phyloP scores from a whole-genome alignment of 53 echinoderm and acorn worm species.

The Hippasteria phrygiana region DNA sequence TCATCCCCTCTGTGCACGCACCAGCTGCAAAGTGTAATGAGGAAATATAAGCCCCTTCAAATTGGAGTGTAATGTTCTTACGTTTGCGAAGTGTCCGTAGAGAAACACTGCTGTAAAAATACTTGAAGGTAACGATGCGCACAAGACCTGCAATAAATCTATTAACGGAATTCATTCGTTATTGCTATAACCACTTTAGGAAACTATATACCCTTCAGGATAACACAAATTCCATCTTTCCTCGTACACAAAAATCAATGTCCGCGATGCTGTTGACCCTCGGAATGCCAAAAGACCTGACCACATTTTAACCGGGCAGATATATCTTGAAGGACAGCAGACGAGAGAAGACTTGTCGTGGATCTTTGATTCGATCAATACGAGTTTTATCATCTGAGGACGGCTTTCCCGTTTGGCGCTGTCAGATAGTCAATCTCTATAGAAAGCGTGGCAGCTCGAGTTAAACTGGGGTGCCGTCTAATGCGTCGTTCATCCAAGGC shows the following conservation, averaged over 20 bases:
- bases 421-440: neutral
- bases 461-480: neutral
- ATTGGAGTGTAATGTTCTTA: neutral
- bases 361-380: constrained; percentile 24
- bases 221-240: no score
- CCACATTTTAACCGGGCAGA: neutral
- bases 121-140: neutral
- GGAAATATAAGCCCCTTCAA: neutral
- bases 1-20: neutral
- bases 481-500: neutral
- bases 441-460: neutral
- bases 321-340: constrained; percentile 26
- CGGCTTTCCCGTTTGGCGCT: neutral
- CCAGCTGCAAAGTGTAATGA: no score
- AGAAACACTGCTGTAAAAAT: neutral
- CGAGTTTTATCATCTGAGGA: neutral
- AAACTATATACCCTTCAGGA: neutral
- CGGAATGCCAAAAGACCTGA: constrained; percentile 11
- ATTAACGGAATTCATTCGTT: neutral
- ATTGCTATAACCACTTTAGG: no score
- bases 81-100: neutral
- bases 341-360: constrained; percentile 3
- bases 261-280: constrained; percentile 25
- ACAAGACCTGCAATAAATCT: neutral
- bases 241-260: constrained; percentile 3